Percentiles rank a stretch among this genome's conserved stretches.
These are phyloP conservation scores for Chydorus sphaericus DNA, from an alignment of 2,888 invertebrate species.

Conservation along the genomic window DNA sequence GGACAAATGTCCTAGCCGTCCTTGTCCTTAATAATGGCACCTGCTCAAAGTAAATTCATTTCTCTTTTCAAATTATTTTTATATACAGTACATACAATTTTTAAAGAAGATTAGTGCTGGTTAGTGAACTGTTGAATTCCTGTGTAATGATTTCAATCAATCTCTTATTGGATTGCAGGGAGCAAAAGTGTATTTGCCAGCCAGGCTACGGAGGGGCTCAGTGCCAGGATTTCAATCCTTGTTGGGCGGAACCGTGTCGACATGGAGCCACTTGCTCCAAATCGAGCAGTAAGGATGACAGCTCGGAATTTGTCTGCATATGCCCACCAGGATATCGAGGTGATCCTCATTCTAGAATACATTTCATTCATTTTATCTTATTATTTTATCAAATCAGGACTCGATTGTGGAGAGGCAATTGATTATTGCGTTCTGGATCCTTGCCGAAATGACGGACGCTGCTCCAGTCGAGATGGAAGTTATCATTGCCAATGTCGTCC, in stretches of 20 bases:
- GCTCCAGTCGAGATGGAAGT: not conserved
- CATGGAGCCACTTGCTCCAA: not conserved
- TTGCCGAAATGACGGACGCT: not conserved
- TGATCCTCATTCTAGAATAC: not conserved
- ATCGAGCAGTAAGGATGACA: not conserved
- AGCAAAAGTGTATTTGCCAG: not conserved
- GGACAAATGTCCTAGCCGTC: not conserved
- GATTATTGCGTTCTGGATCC: not conserved
- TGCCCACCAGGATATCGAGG: constrained; percentile 11
- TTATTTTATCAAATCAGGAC: not conserved
- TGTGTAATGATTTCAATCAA: no score
- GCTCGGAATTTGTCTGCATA: not conserved
- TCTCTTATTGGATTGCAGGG: no score
- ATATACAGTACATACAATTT: no score
- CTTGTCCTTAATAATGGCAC: constrained; percentile 1
- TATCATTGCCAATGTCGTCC: not conserved
- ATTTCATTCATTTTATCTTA: not conserved
- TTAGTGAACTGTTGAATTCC: no score
- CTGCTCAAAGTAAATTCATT: not conserved
- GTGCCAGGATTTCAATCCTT: not conserved
- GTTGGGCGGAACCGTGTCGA: not conserved
- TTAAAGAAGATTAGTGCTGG: no score
- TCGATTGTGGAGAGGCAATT: not conserved
- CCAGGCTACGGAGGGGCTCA: not conserved
- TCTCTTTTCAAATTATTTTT: no score